Percentiles rank a stretch among this genome's conserved stretches.
phyloP scores from a whole-genome alignment of 2,113 vertebrate species.

The Lanius collurio region DNA sequence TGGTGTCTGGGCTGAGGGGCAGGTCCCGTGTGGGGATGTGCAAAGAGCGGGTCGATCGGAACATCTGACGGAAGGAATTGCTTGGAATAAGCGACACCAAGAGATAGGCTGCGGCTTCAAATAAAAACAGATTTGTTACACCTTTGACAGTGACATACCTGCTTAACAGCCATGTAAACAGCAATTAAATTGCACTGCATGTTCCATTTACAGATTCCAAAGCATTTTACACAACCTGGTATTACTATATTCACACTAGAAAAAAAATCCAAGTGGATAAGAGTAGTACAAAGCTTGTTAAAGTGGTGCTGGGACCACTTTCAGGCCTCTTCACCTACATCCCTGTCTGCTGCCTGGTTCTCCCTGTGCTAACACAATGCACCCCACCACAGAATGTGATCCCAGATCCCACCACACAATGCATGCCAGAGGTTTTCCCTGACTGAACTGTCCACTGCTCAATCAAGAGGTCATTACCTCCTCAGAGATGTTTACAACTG shows the following conservation, averaged over 20 bases:
- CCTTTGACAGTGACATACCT: neutral
- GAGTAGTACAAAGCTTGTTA: neutral
- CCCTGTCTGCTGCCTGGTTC: neutral
- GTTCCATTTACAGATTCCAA: neutral
- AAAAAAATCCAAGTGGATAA: neutral
- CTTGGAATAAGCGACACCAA: conserved; percentile 99
- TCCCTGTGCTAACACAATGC: neutral
- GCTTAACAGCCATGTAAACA: conserved; percentile 8
- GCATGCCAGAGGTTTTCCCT: neutral
- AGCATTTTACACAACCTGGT: neutral
- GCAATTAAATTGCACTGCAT: neutral
- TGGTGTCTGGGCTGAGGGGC: conserved; percentile 95
- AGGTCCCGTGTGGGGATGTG: conserved; percentile 96
- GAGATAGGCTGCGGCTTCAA: conserved; percentile 96
- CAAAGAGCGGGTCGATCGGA: conserved; percentile 95
- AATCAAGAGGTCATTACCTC: neutral
- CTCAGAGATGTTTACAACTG: neutral
- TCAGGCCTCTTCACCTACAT: neutral
- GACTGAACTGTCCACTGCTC: neutral
- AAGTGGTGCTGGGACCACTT: neutral
- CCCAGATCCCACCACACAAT: neutral
- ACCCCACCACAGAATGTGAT: neutral
- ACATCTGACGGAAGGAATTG: conserved; percentile 99
- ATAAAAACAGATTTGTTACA: conserved; percentile 52
- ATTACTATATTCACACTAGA: neutral